Evolutionary conservation across 1,140 invertebrate genomes (phyloP).

Genomic region (Drosophila pectinifera): DNA sequence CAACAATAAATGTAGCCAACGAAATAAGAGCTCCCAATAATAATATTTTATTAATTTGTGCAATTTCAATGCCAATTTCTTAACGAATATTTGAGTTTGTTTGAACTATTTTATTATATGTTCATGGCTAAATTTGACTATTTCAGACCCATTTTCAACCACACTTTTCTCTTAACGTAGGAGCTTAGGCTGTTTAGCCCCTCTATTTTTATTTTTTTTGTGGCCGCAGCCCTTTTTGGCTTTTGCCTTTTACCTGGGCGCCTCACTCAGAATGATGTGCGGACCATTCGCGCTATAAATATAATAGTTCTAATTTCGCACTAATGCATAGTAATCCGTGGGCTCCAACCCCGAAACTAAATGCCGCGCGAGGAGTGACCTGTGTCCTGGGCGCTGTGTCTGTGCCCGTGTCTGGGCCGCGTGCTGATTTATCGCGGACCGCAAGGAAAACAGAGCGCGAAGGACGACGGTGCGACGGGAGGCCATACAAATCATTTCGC

Average conservation of each 20-base stretch:
- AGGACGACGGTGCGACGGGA: conserved; percentile 24
- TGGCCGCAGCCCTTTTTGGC: neutral
- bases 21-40: no score
- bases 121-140: no score
- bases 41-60: no score
- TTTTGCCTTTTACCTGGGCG: conserved; percentile 37
- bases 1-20: no score
- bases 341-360: conserved; percentile 24
- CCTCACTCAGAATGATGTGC: conserved; percentile 29
- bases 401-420: conserved; percentile 1
- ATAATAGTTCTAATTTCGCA: conserved; percentile 61
- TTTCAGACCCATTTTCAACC: neutral
- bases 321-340: conserved; percentile 40
- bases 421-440: conserved; percentile 56
- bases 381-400: neutral
- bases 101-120: no score
- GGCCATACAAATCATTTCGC: conserved; percentile 62
- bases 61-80: no score
- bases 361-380: conserved; percentile 2
- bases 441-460: conserved; percentile 22
- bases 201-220: neutral
- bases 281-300: conserved; percentile 58
- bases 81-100: no score
- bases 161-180: conserved; percentile 2
- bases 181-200: conserved; percentile 7